These are phyloP conservation scores for Numida meleagris DNA, from an alignment of 2,113 vertebrate species.

Conservation along the genomic window DNA sequence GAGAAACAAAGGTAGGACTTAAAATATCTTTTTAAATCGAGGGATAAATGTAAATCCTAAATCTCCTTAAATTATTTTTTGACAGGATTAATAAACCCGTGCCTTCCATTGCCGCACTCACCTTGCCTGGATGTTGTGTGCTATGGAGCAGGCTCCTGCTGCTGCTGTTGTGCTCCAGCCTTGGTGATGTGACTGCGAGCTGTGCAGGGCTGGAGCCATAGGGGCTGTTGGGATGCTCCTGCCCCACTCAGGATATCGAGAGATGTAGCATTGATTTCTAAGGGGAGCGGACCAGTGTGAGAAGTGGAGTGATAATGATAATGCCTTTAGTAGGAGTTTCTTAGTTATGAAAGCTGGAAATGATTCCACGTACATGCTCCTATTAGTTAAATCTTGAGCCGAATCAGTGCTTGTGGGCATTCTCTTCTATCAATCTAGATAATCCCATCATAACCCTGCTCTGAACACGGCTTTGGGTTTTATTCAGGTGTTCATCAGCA, in stretches of 20 bases:
- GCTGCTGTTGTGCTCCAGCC: neutral
- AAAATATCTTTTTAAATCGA: slow-evolving; percentile 21
- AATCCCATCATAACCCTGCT: neutral
- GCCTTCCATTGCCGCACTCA: neutral
- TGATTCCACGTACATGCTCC: neutral
- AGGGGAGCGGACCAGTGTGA: neutral
- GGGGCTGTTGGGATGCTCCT: neutral
- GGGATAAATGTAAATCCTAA: slow-evolving; percentile 26
- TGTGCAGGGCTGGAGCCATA: neutral
- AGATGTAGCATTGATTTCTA: neutral
- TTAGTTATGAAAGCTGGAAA: neutral
- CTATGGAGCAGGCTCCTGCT: neutral
- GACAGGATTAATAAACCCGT: neutral
- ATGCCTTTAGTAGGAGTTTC: neutral
- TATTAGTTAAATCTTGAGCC: neutral
- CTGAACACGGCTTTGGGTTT: neutral
- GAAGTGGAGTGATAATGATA: neutral
- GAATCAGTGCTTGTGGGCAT: neutral
- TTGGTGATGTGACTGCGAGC: neutral
- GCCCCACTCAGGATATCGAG: fast-evolving
- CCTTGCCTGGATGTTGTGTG: neutral
- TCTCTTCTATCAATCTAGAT: neutral
- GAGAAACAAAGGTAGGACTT: slow-evolving; percentile 15
- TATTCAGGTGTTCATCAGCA: neutral
- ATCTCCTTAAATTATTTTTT: slow-evolving; percentile 28